Base-by-base conservation (phyloP, 2,113 vertebrate genomes). In the Cepphus grylle region DNA sequence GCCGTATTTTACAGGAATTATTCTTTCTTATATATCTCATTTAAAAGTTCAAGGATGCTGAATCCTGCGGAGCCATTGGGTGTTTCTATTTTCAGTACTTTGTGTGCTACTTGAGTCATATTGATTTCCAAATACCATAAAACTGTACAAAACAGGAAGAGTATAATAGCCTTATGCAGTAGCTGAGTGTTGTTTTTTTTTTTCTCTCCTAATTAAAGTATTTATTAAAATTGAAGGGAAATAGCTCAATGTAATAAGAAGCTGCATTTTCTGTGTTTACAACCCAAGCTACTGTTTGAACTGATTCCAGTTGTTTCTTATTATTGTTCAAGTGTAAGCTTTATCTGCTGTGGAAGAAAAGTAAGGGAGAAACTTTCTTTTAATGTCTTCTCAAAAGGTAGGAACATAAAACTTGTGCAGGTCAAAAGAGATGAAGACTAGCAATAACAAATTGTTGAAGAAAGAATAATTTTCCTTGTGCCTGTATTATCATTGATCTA, bases 71-170 rank as follows among this genome's bases (percentile, higher is more conserved):
- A 95, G 88, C 53, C 83, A 67, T 47, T 87, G 80, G 32, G 42
- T 86, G 29, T 94, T 97, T 93, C 93, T 97, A 96, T 98, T 97
- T 97, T 98, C 89, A 93, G 95, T 86, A 55, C 53, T 98, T 97
- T 96, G 66, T 97, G 55, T 96, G 65, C 71, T 95, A 42, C 76
- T 94, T 91, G 85, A 97, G 66, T 95, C 81, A 65, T 97, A 95
- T 91, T 98, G 95, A 97, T 98, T 97, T 97, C 83, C 88, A 97
- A 84, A 97, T 94, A 96, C 88, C 91, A 94, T 61, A 78, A 96
- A 96, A 93, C 83, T 95, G 88, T 95, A 93, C 83, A 97, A 94
- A 98, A 96, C 93, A 97, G 90, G 96, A 97, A 97, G 90, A 94
- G 40, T 81, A 30, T 94, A 96, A 95, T 90, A 89, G 94, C 81